Percentiles rank a stretch among this genome's conserved stretches.
These are phyloP conservation scores for Enteromius anoplus DNA, from an alignment of 2,797 vertebrate species.

Conservation along the genomic window DNA sequence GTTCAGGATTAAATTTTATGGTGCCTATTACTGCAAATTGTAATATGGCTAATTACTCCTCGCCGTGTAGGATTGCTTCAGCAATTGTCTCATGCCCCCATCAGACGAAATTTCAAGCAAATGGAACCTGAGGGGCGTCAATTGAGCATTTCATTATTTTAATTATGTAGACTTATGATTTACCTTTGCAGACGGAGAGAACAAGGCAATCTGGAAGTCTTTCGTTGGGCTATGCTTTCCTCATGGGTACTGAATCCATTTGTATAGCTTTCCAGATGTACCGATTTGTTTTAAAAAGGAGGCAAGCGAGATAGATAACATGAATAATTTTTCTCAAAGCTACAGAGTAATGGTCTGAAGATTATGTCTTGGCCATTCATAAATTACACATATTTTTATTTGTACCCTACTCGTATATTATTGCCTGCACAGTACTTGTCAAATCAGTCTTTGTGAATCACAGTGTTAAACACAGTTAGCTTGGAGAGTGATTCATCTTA, in stretches of 20 bases:
- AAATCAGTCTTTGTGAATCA: conserved; percentile 5
- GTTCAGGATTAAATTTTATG: conserved; percentile 61
- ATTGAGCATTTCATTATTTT: conserved; percentile 69
- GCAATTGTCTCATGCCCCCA: conserved; percentile 58
- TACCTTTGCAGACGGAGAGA: conserved; percentile 53
- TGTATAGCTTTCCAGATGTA: conserved; percentile 11
- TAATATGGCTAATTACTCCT: conserved; percentile 67
- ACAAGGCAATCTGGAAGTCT: conserved; percentile 21
- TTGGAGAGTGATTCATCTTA: conserved; percentile 18
- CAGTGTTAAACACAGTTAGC: not conserved
- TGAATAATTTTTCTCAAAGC: not conserved
- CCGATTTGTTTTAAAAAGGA: not conserved
- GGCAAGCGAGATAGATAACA: conserved; percentile 5
- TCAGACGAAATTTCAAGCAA: conserved; percentile 59
- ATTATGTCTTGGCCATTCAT: conserved; percentile 3
- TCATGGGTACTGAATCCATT: conserved; percentile 24
- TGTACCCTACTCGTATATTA: conserved; percentile 8
- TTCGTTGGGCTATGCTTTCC: not conserved
- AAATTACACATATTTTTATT: conserved; percentile 15
- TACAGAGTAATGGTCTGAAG: not conserved
- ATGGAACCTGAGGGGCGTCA: conserved; percentile 64
- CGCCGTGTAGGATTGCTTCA: conserved; percentile 61
- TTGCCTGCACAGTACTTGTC: conserved; percentile 7
- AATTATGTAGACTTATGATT: conserved; percentile 66
- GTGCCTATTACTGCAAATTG: conserved; percentile 59